Percentiles rank a stretch among this genome's conserved stretches.
These are phyloP conservation scores for Epicampocera succincta DNA, from an alignment of 2,888 invertebrate species.

Conservation along the genomic window DNA sequence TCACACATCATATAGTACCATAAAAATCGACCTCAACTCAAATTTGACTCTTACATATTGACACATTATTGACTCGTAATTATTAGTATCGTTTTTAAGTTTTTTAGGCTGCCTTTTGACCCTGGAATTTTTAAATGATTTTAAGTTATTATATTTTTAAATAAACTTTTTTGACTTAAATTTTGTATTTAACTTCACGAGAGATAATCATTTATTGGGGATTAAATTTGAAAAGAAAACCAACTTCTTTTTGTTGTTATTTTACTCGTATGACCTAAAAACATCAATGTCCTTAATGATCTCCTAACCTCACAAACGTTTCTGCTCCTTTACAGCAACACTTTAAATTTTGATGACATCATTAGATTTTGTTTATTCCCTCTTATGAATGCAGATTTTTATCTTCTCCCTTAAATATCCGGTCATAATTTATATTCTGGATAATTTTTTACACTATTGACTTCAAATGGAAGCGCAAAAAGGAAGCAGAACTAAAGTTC, in stretches of 20 bases:
- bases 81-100: too few species aligned
- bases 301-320: not conserved
- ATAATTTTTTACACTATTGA: constrained; percentile 28
- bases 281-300: not conserved
- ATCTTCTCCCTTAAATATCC: constrained; percentile 50
- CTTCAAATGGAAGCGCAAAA: not conserved
- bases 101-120: too few species aligned
- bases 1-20: too few species aligned
- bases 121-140: too few species aligned
- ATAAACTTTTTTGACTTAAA: not conserved
- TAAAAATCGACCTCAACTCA: too few species aligned
- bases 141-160: too few species aligned
- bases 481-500: constrained; percentile 4
- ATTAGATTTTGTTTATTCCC: constrained; percentile 28
- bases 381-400: not conserved
- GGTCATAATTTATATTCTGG: constrained; percentile 50
- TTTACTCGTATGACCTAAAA: not conserved
- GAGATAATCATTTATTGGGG: too few species aligned
- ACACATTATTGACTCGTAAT: too few species aligned
- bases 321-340: not conserved
- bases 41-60: too few species aligned
- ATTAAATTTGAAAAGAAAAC: not conserved
- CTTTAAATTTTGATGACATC: constrained; percentile 33
- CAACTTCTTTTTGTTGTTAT: not conserved
- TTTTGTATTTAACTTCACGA: too few species aligned